Percentiles rank a stretch among this genome's conserved stretches.
Evolutionary conservation across 2,888 invertebrate species (phyloP).

Genomic region (Crioceris asparagi): DNA sequence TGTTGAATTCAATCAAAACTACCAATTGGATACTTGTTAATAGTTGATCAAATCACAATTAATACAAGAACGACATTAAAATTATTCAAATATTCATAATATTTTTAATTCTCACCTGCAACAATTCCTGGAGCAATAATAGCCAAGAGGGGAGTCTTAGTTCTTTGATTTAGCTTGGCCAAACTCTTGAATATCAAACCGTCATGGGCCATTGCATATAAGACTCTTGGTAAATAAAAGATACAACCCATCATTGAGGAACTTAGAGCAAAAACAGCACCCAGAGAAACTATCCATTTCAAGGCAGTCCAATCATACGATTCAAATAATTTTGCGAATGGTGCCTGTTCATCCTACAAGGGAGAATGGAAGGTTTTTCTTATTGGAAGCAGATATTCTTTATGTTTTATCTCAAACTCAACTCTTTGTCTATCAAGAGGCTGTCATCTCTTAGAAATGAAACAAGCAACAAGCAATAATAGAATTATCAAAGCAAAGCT

Average conservation of each 20-base stretch:
- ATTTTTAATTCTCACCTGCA: constrained; percentile 43
- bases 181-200: constrained; percentile 66
- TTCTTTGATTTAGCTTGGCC: constrained; percentile 55
- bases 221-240: constrained; percentile 69
- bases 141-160: constrained; percentile 63
- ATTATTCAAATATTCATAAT: no score
- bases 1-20: no score
- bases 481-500: no score
- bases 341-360: constrained; percentile 39
- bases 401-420: not conserved
- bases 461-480: no score
- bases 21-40: no score
- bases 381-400: not conserved
- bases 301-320: constrained; percentile 64
- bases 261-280: constrained; percentile 70
- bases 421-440: no score
- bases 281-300: constrained; percentile 66
- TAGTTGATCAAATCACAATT: no score
- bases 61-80: no score
- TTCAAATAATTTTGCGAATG: constrained; percentile 63
- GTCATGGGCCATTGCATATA: constrained; percentile 80
- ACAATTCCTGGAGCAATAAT: constrained; percentile 59
- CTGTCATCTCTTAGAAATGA: no score
- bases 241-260: constrained; percentile 73
- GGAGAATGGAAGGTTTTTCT: not conserved